Evolutionary conservation across 2,797 vertebrate species (phyloP), one percentile per base, ranked within the genome.

Genomic region (Dicrostonyx torquatus): DNA sequence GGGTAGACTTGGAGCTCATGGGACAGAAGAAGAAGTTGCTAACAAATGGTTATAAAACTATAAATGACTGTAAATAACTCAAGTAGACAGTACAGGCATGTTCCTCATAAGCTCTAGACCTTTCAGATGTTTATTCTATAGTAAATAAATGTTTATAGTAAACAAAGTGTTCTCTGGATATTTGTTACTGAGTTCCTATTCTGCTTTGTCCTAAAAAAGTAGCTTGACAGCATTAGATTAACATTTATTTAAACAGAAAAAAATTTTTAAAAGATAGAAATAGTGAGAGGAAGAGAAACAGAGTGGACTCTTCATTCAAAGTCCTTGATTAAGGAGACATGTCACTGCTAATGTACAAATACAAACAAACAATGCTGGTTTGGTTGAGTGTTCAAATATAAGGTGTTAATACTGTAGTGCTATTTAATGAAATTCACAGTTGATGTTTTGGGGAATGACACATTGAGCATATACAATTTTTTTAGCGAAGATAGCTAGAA

Each of bases 191-290:
- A 12, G 86, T 34, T n/a, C 34, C 11, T 31, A 17, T 73, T 72
- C 17, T 92, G 40, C n/a, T 91, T 73, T 92, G n/a, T 53, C 12
- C 53, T 76, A 75, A 50, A 79, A 50, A 86, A 83, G 70, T 10
- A 93, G 43, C 40, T 70, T 96, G 26, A 64, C 22, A 90, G 72
- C 53, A 24, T 87, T 91, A 89, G 60, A 76, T 77, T 92, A 66
- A 88, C 43, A 77, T 87, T 82, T 79, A 26, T 89, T 68, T 82
- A 31, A 34, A 43, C 80, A 66, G 45, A 79, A 8, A 6, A 40
- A 55, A 34, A 2, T 22, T 22, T 6, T 24, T 75, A 18, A 34
- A 26, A 82, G 7, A 48, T 13, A 64, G 62, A 80, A 53, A 26
- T 34, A 55, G 26, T 37, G 58, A 37, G 2, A 64, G 13, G 64